These are phyloP conservation scores for Cantharis rufa DNA, from an alignment of 2,888 invertebrate species.

Conservation along the genomic window DNA sequence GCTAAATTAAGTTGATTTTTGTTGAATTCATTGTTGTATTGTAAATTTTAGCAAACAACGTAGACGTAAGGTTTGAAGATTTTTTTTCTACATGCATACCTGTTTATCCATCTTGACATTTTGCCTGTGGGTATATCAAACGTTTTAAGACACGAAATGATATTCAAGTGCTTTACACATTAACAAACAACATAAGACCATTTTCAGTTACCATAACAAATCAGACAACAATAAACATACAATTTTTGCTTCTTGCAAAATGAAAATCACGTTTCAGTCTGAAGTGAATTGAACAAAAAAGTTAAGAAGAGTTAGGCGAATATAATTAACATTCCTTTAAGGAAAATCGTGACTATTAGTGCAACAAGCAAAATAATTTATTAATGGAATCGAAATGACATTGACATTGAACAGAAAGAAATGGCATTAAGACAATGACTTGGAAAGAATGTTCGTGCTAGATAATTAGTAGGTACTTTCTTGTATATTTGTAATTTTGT, in stretches of 20 bases:
- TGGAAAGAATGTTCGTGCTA: conserved; percentile 23
- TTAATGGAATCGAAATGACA: conserved; percentile 28
- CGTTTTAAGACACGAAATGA: neutral
- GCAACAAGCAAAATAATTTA: conserved; percentile 25
- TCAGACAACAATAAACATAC: neutral
- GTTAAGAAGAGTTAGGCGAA: neutral
- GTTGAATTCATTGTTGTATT: no score
- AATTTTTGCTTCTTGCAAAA: neutral
- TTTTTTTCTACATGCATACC: neutral
- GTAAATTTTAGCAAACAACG: no score
- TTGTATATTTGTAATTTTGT: conserved; percentile 22
- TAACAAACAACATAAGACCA: neutral
- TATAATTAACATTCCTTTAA: conserved; percentile 26
- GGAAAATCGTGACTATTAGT: conserved; percentile 32
- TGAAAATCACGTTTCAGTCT: neutral
- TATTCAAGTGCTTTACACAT: neutral
- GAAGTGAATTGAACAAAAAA: neutral
- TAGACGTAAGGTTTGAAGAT: neutral
- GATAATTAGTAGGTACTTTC: conserved; percentile 22
- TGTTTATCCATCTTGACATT: neutral
- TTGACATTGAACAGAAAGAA: conserved; percentile 29
- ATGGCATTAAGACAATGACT: conserved; percentile 30
- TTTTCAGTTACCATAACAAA: neutral
- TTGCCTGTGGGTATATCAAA: neutral
- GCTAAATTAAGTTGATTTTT: no score